Evolutionary conservation across 2,888 invertebrate species (phyloP).

Genomic region (Pherbina coryleti): DNA sequence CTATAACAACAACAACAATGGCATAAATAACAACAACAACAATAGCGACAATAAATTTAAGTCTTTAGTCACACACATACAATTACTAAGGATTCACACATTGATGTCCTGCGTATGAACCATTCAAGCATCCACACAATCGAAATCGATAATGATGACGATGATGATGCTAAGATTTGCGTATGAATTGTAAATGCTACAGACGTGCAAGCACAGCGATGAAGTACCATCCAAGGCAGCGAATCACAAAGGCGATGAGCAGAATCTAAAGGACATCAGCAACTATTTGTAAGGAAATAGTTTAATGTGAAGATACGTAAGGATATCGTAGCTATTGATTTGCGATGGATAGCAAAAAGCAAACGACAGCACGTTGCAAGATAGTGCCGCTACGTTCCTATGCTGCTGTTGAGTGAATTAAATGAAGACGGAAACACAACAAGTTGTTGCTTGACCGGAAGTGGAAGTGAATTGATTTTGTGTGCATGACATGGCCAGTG

Average conservation of each 20-base stretch:
- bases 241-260: not conserved
- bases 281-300: not conserved
- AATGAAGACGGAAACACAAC: conserved; percentile 31
- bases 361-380: conserved; percentile 16
- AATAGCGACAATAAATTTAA: not conserved
- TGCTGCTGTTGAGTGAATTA: not conserved
- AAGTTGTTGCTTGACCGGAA: conserved; percentile 40
- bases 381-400: not conserved
- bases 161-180: not conserved
- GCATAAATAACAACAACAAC: not conserved
- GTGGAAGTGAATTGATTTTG: not conserved
- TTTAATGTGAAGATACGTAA: not conserved
- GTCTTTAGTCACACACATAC: not conserved
- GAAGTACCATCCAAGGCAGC: not conserved
- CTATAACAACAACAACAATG: no score
- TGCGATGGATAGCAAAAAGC: not conserved
- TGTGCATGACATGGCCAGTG: not conserved
- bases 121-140: not conserved
- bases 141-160: not conserved
- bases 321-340: not conserved
- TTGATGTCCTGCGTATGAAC: conserved; percentile 12
- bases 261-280: conserved; percentile 6
- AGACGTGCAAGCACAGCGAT: not conserved
- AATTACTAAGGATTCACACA: not conserved
- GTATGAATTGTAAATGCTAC: conserved; percentile 2